phyloP scores from a whole-genome alignment of 2,113 vertebrate genomes.

The Acrocephalus arundinaceus region DNA sequence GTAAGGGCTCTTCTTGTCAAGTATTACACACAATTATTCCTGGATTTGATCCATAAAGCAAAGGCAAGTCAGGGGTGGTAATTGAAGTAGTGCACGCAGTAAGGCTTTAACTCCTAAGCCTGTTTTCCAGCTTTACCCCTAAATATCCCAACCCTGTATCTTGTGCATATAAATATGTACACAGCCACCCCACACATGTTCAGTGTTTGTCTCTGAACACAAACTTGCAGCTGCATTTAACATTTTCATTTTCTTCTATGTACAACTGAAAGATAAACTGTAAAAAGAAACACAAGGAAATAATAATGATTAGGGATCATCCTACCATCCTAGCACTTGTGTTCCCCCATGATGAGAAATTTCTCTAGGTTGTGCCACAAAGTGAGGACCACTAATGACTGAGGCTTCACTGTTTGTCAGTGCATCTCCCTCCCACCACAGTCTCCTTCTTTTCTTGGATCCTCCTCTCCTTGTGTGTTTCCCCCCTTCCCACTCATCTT shows the following conservation, averaged over 20 bases:
- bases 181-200: background rate
- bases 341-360: background rate
- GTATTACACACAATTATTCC: background rate
- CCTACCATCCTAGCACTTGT: background rate
- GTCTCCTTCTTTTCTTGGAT: background rate
- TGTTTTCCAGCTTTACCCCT: background rate
- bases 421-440: background rate
- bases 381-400: background rate
- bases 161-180: background rate
- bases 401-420: background rate
- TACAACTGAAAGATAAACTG: background rate
- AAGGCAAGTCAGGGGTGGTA: background rate
- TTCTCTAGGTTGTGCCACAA: background rate
- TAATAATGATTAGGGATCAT: background rate
- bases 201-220: background rate
- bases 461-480: background rate
- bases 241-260: background rate
- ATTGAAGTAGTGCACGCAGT: background rate
- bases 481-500: background rate
- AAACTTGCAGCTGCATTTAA: background rate
- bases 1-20: background rate
- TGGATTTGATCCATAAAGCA: background rate
- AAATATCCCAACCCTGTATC: background rate
- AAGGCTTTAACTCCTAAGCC: background rate
- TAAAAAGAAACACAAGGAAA: background rate